Percentiles rank a stretch among this genome's conserved stretches.
Evolutionary conservation across 2,888 invertebrate genomes (phyloP).

Genomic region (Drosophila imparisetae): DNA sequence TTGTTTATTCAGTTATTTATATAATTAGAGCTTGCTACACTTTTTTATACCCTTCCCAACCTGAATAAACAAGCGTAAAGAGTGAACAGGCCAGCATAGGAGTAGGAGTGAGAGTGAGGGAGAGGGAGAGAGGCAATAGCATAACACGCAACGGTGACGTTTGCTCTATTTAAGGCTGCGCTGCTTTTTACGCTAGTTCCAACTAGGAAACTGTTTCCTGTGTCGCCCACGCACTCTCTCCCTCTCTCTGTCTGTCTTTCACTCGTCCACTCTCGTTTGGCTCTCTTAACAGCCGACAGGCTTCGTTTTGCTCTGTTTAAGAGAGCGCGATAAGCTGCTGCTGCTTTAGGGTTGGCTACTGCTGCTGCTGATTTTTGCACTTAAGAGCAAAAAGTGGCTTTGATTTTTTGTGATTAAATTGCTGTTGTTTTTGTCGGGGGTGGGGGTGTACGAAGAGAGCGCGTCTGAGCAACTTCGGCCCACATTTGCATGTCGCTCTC

Average conservation of each 20-base stretch:
- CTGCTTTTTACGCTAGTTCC: constrained; percentile 71
- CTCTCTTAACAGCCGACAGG: constrained; percentile 22
- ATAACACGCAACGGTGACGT: constrained; percentile 43
- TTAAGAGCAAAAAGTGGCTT: constrained; percentile 73
- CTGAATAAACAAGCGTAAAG: constrained; percentile 40
- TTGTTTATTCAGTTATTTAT: constrained; percentile 10
- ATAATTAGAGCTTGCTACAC: constrained; percentile 11
- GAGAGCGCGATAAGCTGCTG: constrained; percentile 34
- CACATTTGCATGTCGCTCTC: constrained; percentile 66
- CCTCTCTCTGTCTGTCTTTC: neutral
- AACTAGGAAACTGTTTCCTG: constrained; percentile 62
- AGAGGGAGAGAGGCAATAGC: constrained; percentile 41
- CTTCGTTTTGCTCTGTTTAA: constrained; percentile 4
- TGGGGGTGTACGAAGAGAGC: constrained; percentile 6
- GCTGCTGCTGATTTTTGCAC: constrained; percentile 64
- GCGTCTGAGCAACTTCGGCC: constrained; percentile 44
- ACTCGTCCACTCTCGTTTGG: constrained; percentile 5
- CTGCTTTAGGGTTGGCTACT: constrained; percentile 51
- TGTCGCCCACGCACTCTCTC: constrained; percentile 56
- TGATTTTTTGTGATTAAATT: constrained; percentile 59
- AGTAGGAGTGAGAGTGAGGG: constrained; percentile 11
- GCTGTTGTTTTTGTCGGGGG: constrained; percentile 25
- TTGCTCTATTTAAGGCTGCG: constrained; percentile 71
- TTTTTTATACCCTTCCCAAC: constrained; percentile 25
- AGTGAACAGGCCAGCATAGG: constrained; percentile 14